A percentile compares a stretch with the other conserved stretches of the same genome.
Evolutionary conservation across 2,888 invertebrate species (phyloP).

Genomic region (Schizaphis graminum): DNA sequence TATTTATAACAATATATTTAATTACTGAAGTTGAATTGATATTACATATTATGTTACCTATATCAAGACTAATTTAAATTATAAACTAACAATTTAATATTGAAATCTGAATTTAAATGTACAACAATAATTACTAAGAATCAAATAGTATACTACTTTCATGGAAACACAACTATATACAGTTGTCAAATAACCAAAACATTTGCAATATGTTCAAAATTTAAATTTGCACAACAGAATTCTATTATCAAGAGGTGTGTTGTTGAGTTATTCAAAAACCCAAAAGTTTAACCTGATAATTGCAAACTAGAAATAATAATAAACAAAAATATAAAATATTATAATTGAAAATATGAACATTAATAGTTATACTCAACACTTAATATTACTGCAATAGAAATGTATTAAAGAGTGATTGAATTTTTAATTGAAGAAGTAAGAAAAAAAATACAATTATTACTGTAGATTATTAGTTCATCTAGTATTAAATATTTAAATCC

Average conservation of each 20-base stretch:
- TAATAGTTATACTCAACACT: not conserved
- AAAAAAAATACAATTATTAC: not conserved
- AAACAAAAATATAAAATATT: not conserved
- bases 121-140: not conserved
- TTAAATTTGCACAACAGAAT: accelerated
- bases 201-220: not conserved
- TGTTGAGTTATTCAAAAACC: not conserved
- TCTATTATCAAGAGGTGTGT: not conserved
- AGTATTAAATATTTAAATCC: no score
- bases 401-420: not conserved
- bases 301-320: not conserved
- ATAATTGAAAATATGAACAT: not conserved
- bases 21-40: not conserved
- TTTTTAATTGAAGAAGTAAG: not conserved
- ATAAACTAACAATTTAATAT: no score
- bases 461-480: not conserved
- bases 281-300: not conserved
- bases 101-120: not conserved
- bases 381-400: not conserved
- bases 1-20: not conserved
- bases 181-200: not conserved
- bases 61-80: not conserved
- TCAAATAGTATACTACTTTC: not conserved
- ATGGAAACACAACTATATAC: not conserved
- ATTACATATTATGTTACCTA: not conserved